phyloP scores from a whole-genome alignment of 2,113 vertebrate species.

The Loxodonta africana region DNA sequence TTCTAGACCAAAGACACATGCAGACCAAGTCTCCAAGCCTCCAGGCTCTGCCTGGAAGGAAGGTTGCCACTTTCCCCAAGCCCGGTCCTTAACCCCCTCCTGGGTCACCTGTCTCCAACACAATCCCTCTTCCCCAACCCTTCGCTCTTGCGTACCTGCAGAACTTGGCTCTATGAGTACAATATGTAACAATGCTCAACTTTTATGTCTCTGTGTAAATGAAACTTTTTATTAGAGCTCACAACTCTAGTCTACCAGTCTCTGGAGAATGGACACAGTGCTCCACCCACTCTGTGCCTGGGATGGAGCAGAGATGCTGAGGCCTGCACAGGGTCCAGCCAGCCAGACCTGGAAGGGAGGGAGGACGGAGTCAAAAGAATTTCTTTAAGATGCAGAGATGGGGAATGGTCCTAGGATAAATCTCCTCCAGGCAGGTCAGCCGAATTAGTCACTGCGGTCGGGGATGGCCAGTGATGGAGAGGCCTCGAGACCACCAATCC shows the following conservation, averaged over 20 bases:
- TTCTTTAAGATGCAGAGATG: background rate
- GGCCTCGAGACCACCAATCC: background rate
- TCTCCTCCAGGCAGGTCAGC: background rate
- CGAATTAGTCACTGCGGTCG: background rate
- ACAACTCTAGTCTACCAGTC: slow-evolving; percentile 77
- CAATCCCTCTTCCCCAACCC: slow-evolving; percentile 68
- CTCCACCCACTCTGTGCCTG: background rate
- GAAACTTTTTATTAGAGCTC: slow-evolving; percentile 59
- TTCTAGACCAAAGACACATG: slow-evolving; percentile 76
- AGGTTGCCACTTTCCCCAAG: slow-evolving; percentile 39
- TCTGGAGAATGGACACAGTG: background rate
- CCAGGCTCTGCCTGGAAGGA: slow-evolving; percentile 34
- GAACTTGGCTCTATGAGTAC: slow-evolving; percentile 77
- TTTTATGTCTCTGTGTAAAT: slow-evolving; percentile 68
- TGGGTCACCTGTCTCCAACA: slow-evolving; percentile 71
- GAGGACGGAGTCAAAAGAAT: background rate
- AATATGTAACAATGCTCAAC: background rate
- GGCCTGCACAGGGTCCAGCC: background rate
- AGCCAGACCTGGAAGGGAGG: background rate
- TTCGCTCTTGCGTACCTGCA: slow-evolving; percentile 60
- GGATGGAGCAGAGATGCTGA: background rate
- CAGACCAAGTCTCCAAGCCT: slow-evolving; percentile 67
- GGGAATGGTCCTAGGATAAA: background rate
- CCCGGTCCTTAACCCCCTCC: slow-evolving; percentile 29
- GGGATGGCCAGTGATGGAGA: background rate